Conservation (phyloP, 2,888 invertebrate genomes). For the Chrysolina haemoptera region DNA sequence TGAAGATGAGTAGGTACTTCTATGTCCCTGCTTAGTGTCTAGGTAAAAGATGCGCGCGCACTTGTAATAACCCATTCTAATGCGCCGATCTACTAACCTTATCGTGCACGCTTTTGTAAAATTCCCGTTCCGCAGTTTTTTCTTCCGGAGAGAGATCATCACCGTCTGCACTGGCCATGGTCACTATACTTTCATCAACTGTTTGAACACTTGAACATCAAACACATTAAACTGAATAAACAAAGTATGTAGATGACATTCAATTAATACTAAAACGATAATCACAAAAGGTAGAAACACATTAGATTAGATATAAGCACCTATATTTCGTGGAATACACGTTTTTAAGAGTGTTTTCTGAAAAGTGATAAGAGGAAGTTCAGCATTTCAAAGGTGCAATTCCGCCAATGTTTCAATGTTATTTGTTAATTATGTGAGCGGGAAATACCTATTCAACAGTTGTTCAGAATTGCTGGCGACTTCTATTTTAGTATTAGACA, state of each 20-base stretch:
- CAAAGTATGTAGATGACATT: not conserved
- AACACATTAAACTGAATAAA: not conserved
- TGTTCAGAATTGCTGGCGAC: not conserved
- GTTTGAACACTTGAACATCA: no score
- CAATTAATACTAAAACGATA: not conserved
- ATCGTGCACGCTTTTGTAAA: constrained; percentile 10
- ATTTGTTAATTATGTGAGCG: not conserved
- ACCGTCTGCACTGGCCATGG: not conserved
- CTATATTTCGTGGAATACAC: not conserved
- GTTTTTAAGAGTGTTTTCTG: not conserved
- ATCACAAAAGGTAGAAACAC: not conserved
- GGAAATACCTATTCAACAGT: not conserved
- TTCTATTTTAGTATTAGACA: not conserved
- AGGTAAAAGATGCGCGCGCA: no score
- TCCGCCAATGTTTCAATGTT: not conserved
- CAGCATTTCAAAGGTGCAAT: not conserved
- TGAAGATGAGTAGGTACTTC: no score
- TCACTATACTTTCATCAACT: not conserved
- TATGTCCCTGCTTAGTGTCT: no score
- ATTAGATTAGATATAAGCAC: constrained; percentile 1
- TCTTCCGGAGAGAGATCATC: constrained; percentile 12
- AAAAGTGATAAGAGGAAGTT: not conserved
- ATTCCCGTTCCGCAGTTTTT: constrained; percentile 1
- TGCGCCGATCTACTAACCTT: constrained; percentile 1
- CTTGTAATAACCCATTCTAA: not conserved